Percentiles rank a stretch among this genome's conserved stretches.
These are phyloP conservation scores for Babyrousa celebensis DNA, from an alignment of 2,797 vertebrate species.

Conservation along the genomic window DNA sequence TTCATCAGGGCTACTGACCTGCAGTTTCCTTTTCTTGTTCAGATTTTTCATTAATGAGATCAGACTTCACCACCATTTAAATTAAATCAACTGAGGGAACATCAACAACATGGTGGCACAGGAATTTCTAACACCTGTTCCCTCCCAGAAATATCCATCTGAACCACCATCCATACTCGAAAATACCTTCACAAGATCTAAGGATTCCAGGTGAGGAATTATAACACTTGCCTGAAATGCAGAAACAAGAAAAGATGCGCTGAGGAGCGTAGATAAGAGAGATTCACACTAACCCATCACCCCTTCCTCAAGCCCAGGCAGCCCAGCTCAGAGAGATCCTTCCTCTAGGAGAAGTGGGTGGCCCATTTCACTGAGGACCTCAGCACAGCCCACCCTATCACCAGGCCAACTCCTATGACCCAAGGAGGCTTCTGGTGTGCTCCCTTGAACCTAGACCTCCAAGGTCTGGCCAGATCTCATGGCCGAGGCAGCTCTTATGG, in stretches of 20 bases:
- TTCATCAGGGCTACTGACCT: not conserved
- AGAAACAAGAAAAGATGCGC: not conserved
- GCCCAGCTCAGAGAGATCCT: not conserved
- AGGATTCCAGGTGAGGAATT: not conserved
- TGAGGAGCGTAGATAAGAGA: not conserved
- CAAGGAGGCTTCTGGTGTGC: not conserved
- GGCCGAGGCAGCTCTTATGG: not conserved
- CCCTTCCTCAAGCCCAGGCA: not conserved
- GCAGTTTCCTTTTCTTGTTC: not conserved
- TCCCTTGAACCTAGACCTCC: not conserved
- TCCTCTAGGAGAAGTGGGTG: not conserved
- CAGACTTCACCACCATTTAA: not conserved
- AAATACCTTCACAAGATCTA: constrained; percentile 5
- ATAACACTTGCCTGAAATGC: not conserved
- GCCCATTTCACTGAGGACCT: not conserved
- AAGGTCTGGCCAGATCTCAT: not conserved
- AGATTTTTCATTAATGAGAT: not conserved
- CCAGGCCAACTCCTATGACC: not conserved
- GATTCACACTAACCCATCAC: not conserved
- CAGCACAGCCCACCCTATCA: not conserved
- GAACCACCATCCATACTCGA: not conserved
- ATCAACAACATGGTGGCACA: not conserved
- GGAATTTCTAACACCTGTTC: not conserved
- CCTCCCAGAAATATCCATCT: not conserved
- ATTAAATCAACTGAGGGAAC: not conserved